Evolutionary conservation across 1,140 invertebrate species (phyloP).

Genomic region (Contarinia nasturtii): DNA sequence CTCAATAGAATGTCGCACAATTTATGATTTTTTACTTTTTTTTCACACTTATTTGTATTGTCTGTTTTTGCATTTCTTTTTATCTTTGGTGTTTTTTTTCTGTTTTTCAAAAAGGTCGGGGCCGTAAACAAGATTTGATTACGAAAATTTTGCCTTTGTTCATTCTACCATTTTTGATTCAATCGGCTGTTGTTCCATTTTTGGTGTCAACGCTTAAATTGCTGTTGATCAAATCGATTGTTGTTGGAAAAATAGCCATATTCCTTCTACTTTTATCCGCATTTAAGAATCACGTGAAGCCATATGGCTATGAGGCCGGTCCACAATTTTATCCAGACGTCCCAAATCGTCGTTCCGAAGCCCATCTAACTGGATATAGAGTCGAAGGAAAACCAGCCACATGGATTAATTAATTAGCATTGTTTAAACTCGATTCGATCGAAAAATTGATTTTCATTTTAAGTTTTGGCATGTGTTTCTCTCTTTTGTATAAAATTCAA

Average conservation of each 20-base stretch:
- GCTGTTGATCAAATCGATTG: slow-evolving; percentile 37
- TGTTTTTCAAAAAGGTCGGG: slow-evolving; percentile 24
- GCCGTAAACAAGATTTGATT: slow-evolving; percentile 33
- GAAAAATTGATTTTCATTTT: too few relatives aligned
- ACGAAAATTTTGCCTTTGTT: slow-evolving; percentile 36
- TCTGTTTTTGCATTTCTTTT: too few relatives aligned
- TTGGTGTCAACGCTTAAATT: slow-evolving; percentile 39
- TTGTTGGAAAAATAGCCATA: slow-evolving; percentile 41
- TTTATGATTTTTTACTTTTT: too few relatives aligned
- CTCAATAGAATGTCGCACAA: neutral
- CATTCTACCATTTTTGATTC: slow-evolving; percentile 39
- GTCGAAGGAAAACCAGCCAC: slow-evolving; percentile 22
- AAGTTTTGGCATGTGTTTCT: too few relatives aligned
- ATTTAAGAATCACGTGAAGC: slow-evolving; percentile 27
- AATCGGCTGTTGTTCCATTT: slow-evolving; percentile 38
- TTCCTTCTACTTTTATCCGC: slow-evolving; percentile 36
- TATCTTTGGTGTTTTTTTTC: slow-evolving; percentile 6
- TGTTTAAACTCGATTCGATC: too few relatives aligned
- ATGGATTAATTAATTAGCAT: slow-evolving; percentile 17
- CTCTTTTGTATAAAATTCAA: too few relatives aligned
- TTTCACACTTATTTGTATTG: too few relatives aligned
- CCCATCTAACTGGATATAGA: slow-evolving; percentile 19
- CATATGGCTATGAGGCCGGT: slow-evolving; percentile 17
- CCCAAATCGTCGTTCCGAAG: slow-evolving; percentile 17
- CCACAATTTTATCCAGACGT: slow-evolving; percentile 20